These are phyloP conservation scores for Endotricha flammealis DNA, from an alignment of 2,888 invertebrate species.

Conservation along the genomic window DNA sequence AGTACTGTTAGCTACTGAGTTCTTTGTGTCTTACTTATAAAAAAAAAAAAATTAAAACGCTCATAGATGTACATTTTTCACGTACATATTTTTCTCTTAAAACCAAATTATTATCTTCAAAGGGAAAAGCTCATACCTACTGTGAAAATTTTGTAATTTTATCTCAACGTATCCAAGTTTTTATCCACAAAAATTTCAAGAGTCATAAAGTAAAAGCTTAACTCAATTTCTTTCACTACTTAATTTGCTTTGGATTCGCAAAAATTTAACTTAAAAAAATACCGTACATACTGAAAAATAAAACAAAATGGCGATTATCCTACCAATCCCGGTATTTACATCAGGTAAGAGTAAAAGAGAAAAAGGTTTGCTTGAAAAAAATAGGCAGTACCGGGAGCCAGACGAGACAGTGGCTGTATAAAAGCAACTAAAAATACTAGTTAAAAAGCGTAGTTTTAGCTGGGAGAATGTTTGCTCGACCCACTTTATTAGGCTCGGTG, in stretches of 20 bases:
- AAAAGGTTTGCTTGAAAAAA: conserved; percentile 30
- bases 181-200: no score
- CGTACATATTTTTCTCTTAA: no score
- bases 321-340: conserved; percentile 38
- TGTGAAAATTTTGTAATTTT: no score
- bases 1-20: no score
- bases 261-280: conserved; percentile 4
- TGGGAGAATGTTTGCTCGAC: conserved; percentile 61
- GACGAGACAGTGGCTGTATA: conserved; percentile 48
- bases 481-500: conserved; percentile 65
- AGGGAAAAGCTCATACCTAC: no score
- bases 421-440: conserved; percentile 65
- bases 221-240: neutral
- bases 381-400: conserved; percentile 30
- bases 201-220: no score
- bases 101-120: no score
- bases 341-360: conserved; percentile 34
- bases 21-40: no score
- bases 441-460: conserved; percentile 68
- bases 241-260: conserved; percentile 8
- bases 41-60: no score
- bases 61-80: no score
- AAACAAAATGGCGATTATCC: conserved; percentile 26
- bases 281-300: conserved; percentile 12
- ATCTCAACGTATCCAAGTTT: no score